Base-by-base conservation (phyloP, 2,113 vertebrate genomes). In the Ardeotis arabs region DNA sequence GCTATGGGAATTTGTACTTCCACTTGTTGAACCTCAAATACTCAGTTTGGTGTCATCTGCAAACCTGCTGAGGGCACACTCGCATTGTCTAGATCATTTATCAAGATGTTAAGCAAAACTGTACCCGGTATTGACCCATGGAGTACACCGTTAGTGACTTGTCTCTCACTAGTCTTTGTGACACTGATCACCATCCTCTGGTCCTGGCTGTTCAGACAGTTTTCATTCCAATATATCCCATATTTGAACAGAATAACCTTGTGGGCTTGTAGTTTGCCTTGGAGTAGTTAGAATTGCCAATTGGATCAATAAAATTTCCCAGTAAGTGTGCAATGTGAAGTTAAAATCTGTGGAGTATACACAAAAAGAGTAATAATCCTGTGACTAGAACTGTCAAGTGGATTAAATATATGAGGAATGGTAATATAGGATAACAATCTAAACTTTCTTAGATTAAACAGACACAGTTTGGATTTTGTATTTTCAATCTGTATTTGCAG, bases 71-170 rank as follows among this genome's bases (percentile, higher is more conserved):
- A 82, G 20, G 35, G 10, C 22, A 60, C 24, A 39, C 7, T 28
- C 9, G 16, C 19, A 37, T 60, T 27, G 50, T 50, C 22, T 9
- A 39, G 35, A 49, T 60, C 11, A 24, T n/a, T 62, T 73, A 45
- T 3, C 6, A 67, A 73, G 63, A n/a, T 5, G 4, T 45, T 45
- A 45, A 53, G 12, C 24, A 62, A 47, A 63, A 72, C 29, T 25
- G 20, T 67, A 55, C 0, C 0, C 5, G 2, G 2, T 59, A 18
- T 14, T 78, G 47, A 29, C 20, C 9, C 22, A 14, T 10, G 21
- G 10, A 4, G 10, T 33, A 14, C 24, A 25, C 13, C 15, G 29
- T 31, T 27, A 44, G 16, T 37, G 25, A n/a, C 17, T 49, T 29
- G n/a, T 60, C n/a, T 81, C 29, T 58, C 64, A 3, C 29, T 53